phyloP scores from a whole-genome alignment of 2,888 invertebrate genomes.

The Dicyrtoma fusca region DNA sequence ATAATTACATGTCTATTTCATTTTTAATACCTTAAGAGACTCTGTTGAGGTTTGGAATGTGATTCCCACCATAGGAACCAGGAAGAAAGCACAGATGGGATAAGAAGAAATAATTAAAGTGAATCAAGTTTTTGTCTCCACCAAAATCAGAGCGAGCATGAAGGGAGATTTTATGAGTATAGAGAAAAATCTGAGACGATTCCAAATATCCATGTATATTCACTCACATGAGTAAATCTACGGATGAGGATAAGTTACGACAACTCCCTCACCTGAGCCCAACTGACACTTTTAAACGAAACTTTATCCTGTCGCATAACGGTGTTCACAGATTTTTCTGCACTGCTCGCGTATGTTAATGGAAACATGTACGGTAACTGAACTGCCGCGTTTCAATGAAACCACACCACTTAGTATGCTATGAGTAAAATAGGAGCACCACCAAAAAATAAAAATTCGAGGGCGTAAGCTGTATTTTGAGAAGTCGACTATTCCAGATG shows the following conservation, averaged over 20 bases:
- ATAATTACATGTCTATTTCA: not conserved
- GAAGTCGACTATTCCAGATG: too few species aligned
- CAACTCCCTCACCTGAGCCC: too few species aligned
- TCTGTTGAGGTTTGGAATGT: too few species aligned
- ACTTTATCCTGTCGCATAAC: too few species aligned
- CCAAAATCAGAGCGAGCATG: not conserved
- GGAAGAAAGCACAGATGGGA: constrained; percentile 1
- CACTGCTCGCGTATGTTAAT: not conserved
- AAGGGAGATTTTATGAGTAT: not conserved
- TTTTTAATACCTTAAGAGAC: constrained; percentile 3
- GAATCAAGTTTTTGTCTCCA: constrained; percentile 9
- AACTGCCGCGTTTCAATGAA: not conserved
- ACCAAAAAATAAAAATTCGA: not conserved
- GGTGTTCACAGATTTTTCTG: not conserved
- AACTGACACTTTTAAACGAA: too few species aligned
- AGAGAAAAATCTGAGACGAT: not conserved
- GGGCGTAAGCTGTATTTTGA: constrained; percentile 1
- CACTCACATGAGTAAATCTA: too few species aligned
- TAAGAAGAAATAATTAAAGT: constrained; percentile 16
- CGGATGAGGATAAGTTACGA: too few species aligned
- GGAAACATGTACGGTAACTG: not conserved
- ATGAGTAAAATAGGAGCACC: not conserved
- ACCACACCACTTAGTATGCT: not conserved
- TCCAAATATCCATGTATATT: too few species aligned
- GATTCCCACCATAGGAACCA: not conserved